Evolutionary conservation across 2,113 vertebrate genomes (phyloP), one percentile per base, ranked within the genome.

Genomic region (Pantherophis guttatus): DNA sequence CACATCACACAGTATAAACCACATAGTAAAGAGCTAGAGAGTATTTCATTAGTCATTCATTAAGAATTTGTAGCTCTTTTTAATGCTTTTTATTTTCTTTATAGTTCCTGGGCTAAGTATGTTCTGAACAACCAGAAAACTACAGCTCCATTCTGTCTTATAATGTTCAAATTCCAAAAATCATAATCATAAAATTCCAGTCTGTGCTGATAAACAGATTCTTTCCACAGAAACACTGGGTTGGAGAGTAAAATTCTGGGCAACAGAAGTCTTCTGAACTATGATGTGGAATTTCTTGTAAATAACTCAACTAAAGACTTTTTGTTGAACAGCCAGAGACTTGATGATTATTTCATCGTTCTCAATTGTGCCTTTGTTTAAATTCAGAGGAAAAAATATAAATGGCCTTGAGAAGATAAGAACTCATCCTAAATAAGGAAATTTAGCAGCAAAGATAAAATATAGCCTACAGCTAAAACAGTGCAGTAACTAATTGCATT

Each of bases 291-390:
- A 94, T 96, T 96, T 96, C 91, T 94, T 96, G 94, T 94, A 95
- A 97, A 94, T 95, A 96, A 89, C 93, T 92, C 94, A 55, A 97
- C 96, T 96, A 96, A 94, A 95, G 94, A 90, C 96, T 96, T 97
- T 96, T 97, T 97, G 97, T 94, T 0, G 0, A 91, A 19, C 23
- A 48, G 87, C 94, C 88, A 93, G 96, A 93, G 96, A 96, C 95
- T 5, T 95, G 94, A 85, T 96, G 95, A 55, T 97, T 97, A 90
- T 96, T 95, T 96, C 96, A 93, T 92, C 58, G 90, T 95, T 50
- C 87, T 97, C 95, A 97, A 95, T 94, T 93, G 93, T 91, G 81
- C 91, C 92, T 96, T 97, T 97, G 96, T 97, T 93, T 87, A 81
- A 91, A 58, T 85, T 48, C 93, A 94, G 93, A 95, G 96, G 90